Base-by-base conservation (phyloP, 1,140 invertebrate species). In the Mizuhopecten yessoensis region DNA sequence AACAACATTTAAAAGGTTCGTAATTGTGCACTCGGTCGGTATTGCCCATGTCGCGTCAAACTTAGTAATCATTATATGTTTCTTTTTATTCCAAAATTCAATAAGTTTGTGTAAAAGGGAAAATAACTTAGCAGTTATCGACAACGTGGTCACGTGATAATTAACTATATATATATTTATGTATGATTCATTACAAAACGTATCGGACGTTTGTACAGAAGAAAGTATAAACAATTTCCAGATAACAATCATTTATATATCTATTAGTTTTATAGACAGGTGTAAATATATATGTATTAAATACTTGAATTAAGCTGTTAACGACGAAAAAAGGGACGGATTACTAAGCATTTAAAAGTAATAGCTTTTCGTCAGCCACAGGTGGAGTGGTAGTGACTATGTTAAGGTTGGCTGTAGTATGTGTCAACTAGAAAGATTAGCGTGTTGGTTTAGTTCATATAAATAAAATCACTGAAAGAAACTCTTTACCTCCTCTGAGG, bases 381-480 rank as follows among this genome's bases (percentile, higher is more conserved):
- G n/a, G n/a, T n/a, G n/a, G n/a, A n/a, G 17, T 29, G 57, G 23
- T 29, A 29, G 57, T 75, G 5, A 5, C 23, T 75, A 75, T 75
- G n/a, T 75, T 75, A n/a, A 75, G 57, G 57, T 75, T 75, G 29
- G 23, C 57, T 5, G 57, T 75, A 75, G 57, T 29, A 75, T 75
- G 57, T 75, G 57, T 75, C 23, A 75, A 75, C 57, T 75, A 0
- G 23, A 29, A n/a, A 75, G 57, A 75, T 75, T 29, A 75, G 57
- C 5, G 0, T 75, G 57, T 75, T 75, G 57, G n/a, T 75, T 75
- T 75, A 29, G 57, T 29, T 75, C 57, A 75, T 75, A 29, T 75
- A 75, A 75, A 75, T 75, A 75, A 75, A 75, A 29, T 75, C 57
- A 75, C 29, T 75, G 57, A 75, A 75, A 75, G 57, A 75, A 75